phyloP scores from a whole-genome alignment of 2,888 invertebrate species.

The Shargacucullia verbasci region DNA sequence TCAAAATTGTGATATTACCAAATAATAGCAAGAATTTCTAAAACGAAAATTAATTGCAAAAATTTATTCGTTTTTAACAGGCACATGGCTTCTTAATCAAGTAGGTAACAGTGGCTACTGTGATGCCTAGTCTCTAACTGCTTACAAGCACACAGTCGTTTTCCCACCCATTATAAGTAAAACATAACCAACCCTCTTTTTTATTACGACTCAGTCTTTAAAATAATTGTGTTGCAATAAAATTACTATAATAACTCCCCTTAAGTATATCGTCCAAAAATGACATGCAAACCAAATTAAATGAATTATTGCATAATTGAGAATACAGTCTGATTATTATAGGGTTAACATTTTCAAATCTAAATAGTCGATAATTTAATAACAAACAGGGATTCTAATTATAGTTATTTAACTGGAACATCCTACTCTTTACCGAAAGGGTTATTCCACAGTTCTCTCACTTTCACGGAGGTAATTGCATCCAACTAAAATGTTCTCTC shows the following conservation, averaged over 20 bases:
- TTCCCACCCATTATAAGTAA: conserved; percentile 53
- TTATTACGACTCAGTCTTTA: conserved; percentile 80
- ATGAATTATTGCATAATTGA: neutral
- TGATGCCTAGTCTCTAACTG: conserved; percentile 67
- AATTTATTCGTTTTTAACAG: conserved; percentile 54
- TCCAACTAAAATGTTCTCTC: conserved; percentile 39
- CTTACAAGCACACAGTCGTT: conserved; percentile 63
- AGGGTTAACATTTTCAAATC: conserved; percentile 2
- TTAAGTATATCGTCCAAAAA: conserved; percentile 42
- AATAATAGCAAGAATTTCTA: conserved; percentile 12
- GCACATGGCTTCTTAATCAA: conserved; percentile 64
- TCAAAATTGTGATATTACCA: conserved; percentile 9
- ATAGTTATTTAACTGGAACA: conserved; percentile 63
- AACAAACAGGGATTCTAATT: conserved; percentile 34
- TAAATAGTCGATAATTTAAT: conserved; percentile 9
- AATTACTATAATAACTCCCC: conserved; percentile 58
- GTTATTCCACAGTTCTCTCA: conserved; percentile 59
- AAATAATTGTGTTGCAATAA: conserved; percentile 67
- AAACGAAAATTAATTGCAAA: conserved; percentile 24
- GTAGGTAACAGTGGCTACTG: conserved; percentile 65
- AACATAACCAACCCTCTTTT: conserved; percentile 59
- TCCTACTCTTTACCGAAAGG: conserved; percentile 44
- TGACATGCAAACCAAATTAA: conserved; percentile 12
- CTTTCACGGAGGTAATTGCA: conserved; percentile 59
- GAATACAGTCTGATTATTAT: neutral